Evolutionary conservation across 2,797 vertebrate genomes (phyloP), one percentile per base, ranked within the genome.

Genomic region (Sitta carolinensis): DNA sequence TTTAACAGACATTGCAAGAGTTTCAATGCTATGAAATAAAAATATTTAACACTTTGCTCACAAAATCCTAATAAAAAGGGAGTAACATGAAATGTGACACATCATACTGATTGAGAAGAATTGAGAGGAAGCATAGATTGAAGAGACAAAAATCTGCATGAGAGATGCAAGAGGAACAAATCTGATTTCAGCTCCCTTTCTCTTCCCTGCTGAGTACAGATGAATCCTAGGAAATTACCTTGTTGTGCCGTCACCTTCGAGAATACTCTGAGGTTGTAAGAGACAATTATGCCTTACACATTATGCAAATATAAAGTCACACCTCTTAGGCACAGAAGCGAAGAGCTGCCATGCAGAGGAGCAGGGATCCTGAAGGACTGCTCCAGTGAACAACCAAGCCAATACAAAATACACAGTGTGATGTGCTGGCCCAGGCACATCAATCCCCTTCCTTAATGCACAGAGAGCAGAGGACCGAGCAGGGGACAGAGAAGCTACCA

Each of bases 221-320:
- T 16, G 30, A 78, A 86, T 36, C 38, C 45, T 21, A 75, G 16
- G 34, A 74, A 77, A 86, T 75, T 3, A 75, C 32, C 25, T 47
- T 27, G 80, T 64, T 78, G 62, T 47, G 85, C 68, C 48, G 77
- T 54, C 0, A 2, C 42, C 80, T 84, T 72, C 12, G 54, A 72
- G 83, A 93, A 75, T 43, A 57, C n/a, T 57, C 73, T 29, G 48
- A 78, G 77, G 25, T 26, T 1, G 0, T 30, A 52, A 78, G 70
- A 42, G 43, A 80, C 34, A 64, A 87, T 42, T 75, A 64, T 23
- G 42, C 40, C 27, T 32, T 42, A 63, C n/a, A 81, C 11, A 43
- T 87, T 73, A 85, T 22, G 64, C 68, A 94, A 78, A 89, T 73
- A 76, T 5, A 30, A 91, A 93, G 79, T 74, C 75, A 89, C 62